A percentile compares a stretch with the other conserved stretches of the same genome.
Evolutionary conservation across 1,140 invertebrate genomes (phyloP).

Genomic region (Drosophila cardini): DNA sequence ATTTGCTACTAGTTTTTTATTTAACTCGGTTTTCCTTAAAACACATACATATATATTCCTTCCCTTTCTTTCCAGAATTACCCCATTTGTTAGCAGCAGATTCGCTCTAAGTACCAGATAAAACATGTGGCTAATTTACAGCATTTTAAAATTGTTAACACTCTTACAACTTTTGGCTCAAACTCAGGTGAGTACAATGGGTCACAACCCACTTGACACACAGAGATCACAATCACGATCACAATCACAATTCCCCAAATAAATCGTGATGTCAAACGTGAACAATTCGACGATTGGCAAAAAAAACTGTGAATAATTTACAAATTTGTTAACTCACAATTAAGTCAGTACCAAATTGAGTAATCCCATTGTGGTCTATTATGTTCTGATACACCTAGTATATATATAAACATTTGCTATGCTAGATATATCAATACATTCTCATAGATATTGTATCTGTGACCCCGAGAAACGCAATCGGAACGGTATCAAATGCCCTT

Average conservation of each 20-base stretch:
- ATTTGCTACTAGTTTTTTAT: too few relatives aligned
- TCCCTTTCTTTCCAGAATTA: not conserved
- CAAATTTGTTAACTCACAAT: constrained; percentile 58
- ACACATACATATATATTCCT: not conserved
- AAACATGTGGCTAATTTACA: constrained; percentile 57
- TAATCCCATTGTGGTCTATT: constrained; percentile 39
- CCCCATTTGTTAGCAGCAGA: not conserved
- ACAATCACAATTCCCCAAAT: constrained; percentile 1
- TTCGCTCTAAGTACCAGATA: constrained; percentile 31
- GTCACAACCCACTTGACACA: constrained; percentile 64
- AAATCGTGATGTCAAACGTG: constrained; percentile 64
- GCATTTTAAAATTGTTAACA: constrained; percentile 57
- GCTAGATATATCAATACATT: constrained; percentile 12
- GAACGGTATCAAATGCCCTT: constrained; percentile 46
- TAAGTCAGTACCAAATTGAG: constrained; percentile 64
- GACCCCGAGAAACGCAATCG: constrained; percentile 29
- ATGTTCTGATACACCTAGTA: constrained; percentile 8
- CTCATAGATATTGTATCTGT: constrained; percentile 11
- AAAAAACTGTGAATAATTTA: constrained; percentile 65
- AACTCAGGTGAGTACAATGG: constrained; percentile 65
- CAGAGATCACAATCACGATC: not conserved
- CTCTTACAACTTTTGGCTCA: constrained; percentile 64
- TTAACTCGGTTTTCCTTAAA: too few relatives aligned
- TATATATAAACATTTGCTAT: not conserved
- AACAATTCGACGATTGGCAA: constrained; percentile 62